phyloP scores from a whole-genome alignment of 1,140 invertebrate genomes.

The Acromyrmex charruanus region DNA sequence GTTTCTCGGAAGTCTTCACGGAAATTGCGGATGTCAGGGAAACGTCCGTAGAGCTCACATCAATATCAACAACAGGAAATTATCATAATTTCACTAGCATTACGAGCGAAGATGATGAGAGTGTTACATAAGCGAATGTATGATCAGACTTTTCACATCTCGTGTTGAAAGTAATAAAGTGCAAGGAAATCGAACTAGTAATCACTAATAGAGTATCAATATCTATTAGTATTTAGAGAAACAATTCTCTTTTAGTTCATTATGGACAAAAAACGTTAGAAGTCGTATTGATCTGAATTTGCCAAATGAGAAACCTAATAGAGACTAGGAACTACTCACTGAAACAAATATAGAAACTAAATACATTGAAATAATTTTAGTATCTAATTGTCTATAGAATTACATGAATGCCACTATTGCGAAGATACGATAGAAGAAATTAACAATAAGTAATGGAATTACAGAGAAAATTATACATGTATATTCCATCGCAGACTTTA shows the following conservation, averaged over 20 bases:
- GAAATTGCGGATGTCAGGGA: slow-evolving; percentile 29
- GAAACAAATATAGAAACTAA: not conserved
- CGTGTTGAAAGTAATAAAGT: not conserved
- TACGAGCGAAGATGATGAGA: slow-evolving; percentile 1
- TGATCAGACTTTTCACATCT: not conserved
- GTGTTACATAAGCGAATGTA: slow-evolving; percentile 26
- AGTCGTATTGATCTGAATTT: slow-evolving; percentile 7
- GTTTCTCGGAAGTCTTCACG: slow-evolving; percentile 38
- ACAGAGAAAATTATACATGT: not conserved
- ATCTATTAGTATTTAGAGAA: slow-evolving; percentile 34
- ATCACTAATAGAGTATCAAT: slow-evolving; percentile 31
- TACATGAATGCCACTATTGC: not conserved
- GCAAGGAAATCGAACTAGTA: slow-evolving; percentile 6
- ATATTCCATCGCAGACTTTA: not conserved
- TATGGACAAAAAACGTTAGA: not conserved
- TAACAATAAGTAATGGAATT: slow-evolving; percentile 18
- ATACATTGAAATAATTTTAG: slow-evolving; percentile 22
- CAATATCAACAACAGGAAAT: slow-evolving; percentile 21
- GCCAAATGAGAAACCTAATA: slow-evolving; percentile 36
- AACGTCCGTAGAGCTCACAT: slow-evolving; percentile 7
- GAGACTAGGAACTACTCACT: not conserved
- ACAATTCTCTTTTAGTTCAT: not conserved
- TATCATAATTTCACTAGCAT: slow-evolving; percentile 39
- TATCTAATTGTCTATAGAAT: not conserved
- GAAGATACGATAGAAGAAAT: slow-evolving; percentile 5